Evolutionary conservation across 2,113 vertebrate genomes (phyloP), one percentile per base, ranked within the genome.

Genomic region (Dicentrarchus labrax): DNA sequence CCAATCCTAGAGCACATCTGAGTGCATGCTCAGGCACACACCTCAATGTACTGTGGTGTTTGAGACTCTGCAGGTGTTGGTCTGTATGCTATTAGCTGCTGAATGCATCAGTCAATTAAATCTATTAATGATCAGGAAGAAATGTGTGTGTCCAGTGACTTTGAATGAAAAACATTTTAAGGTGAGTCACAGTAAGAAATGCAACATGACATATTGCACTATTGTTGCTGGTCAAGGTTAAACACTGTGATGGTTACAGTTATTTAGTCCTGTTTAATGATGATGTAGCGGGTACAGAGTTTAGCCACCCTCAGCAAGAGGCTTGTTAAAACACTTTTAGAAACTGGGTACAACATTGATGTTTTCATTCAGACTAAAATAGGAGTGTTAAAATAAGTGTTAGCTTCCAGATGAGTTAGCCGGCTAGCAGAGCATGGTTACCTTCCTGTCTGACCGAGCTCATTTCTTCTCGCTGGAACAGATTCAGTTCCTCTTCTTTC

Each of bases 381-480:
- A 10, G 76, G 75, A 3, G 4, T 30, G 30, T 30, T 30, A 3
- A 30, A 51, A 76, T 69, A 12, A 59, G 17, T 5, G 39, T 67
- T 15, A 71, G 45, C 81, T 78, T 10, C 6, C 8, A 22, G 50
- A 39, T 19, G 57, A 71, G 72, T 74, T 86, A 91, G 80, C 85
- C 21, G 39, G 56, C 12, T 86, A 78, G 73, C 76, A 17, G 4
- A 39, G 50, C 41, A 53, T 47, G 51, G 24, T 88, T 86, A 91
- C 91, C 92, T 90, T 93, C 90, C 17, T 92, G 12, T 80, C 83
- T 83, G 71, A 87, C 57, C 12, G 86, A 87, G 72, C 86, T 86
- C 92, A 93, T 93, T 38, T 86, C 83, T 84, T 80, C 80, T 9
- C 24, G 22, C 51, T 30, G 75, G 11, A 22, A 6, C 13, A 47